Percentiles rank a stretch among this genome's conserved stretches.
phyloP scores from a whole-genome alignment of 2,797 vertebrate genomes.

The Malacoctenus gilli region DNA sequence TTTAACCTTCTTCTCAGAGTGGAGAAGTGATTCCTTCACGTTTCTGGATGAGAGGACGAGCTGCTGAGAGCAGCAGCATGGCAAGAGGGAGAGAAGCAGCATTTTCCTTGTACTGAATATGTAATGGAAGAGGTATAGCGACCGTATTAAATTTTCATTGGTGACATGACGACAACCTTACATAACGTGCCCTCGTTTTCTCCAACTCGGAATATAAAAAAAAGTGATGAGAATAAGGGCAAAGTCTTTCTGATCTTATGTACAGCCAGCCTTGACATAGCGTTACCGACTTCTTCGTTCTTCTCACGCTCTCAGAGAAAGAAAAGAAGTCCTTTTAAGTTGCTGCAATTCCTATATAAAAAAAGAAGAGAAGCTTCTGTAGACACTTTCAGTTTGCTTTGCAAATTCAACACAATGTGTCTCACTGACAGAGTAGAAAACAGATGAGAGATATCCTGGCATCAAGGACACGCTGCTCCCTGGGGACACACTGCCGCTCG shows the following conservation, averaged over 20 bases:
- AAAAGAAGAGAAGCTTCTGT: slow-evolving; percentile 42
- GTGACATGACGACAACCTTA: slow-evolving; percentile 71
- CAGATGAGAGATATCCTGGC: slow-evolving; percentile 75
- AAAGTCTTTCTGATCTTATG: slow-evolving; percentile 63
- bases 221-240: slow-evolving; percentile 62
- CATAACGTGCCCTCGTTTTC: slow-evolving; percentile 73
- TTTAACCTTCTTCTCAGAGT: not conserved
- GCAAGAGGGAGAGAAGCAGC: slow-evolving; percentile 20
- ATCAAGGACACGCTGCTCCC: slow-evolving; percentile 80
- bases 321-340: slow-evolving; percentile 27
- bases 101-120: slow-evolving; percentile 53
- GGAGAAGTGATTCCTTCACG: slow-evolving; percentile 29
- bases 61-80: slow-evolving; percentile 26
- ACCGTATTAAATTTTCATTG: slow-evolving; percentile 69
- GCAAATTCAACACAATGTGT: slow-evolving; percentile 55
- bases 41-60: slow-evolving; percentile 17
- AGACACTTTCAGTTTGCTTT: slow-evolving; percentile 39
- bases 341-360: slow-evolving; percentile 15
- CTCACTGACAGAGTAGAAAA: slow-evolving; percentile 50
- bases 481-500: slow-evolving; percentile 60
- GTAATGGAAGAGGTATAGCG: slow-evolving; percentile 60
- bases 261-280: slow-evolving; percentile 52
- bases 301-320: slow-evolving; percentile 35
- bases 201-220: slow-evolving; percentile 52
- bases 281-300: slow-evolving; percentile 22